These are phyloP conservation scores for Crocallis elinguaria DNA, from an alignment of 2,888 invertebrate species.

Conservation along the genomic window DNA sequence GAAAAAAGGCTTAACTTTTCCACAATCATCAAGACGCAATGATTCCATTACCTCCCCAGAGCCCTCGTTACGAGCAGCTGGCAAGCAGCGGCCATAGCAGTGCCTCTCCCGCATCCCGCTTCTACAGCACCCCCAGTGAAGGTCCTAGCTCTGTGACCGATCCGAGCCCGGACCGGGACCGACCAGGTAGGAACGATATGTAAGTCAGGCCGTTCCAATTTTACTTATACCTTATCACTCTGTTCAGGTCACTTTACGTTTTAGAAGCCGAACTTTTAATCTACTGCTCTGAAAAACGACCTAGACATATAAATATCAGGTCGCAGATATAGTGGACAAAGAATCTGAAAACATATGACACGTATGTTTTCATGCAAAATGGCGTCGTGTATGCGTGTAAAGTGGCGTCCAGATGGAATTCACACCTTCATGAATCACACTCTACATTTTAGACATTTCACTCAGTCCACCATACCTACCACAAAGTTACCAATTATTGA, in stretches of 20 bases:
- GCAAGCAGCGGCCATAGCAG: slow-evolving; percentile 80
- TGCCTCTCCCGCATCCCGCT: slow-evolving; percentile 71
- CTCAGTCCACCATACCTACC: neutral
- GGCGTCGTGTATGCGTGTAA: too few species aligned
- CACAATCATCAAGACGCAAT: slow-evolving; percentile 2
- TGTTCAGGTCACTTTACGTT: slow-evolving; percentile 21
- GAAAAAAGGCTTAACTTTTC: neutral
- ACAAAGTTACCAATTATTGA: neutral
- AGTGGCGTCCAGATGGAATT: slow-evolving; percentile 5
- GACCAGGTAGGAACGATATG: slow-evolving; percentile 85
- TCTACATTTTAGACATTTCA: slow-evolving; percentile 8
- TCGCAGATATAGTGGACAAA: too few species aligned
- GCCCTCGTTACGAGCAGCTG: slow-evolving; percentile 80
- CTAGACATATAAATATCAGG: neutral
- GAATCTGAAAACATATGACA: too few species aligned
- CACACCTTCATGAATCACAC: slow-evolving; percentile 16
- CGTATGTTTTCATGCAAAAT: too few species aligned
- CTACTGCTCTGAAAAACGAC: neutral
- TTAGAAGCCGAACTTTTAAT: neutral
- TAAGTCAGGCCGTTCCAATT: slow-evolving; percentile 84
- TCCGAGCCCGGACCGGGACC: slow-evolving; percentile 76
- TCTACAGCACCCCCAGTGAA: slow-evolving; percentile 73
- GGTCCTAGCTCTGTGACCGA: slow-evolving; percentile 73
- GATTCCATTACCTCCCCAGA: slow-evolving; percentile 54
- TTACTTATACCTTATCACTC: slow-evolving; percentile 44